Evolutionary conservation across 2,797 vertebrate species (phyloP).

Genomic region (Spheniscus humboldti): DNA sequence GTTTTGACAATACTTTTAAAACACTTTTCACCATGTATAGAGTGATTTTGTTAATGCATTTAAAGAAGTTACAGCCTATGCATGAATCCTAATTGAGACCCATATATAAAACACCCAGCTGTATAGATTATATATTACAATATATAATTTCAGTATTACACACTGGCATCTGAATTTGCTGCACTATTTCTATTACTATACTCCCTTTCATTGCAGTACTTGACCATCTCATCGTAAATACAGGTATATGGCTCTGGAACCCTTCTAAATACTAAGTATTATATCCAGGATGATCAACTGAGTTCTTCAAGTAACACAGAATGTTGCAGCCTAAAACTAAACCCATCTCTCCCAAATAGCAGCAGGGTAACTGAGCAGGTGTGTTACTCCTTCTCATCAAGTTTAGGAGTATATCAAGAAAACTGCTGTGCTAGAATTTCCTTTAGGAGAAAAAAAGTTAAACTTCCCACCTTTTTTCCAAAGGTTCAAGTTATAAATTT

Average conservation of each 20-base stretch:
- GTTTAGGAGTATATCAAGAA: background rate
- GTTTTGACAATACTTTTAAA: background rate
- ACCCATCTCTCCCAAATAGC: background rate
- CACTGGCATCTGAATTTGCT: background rate
- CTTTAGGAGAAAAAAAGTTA: background rate
- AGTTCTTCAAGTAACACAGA: background rate
- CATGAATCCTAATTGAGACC: background rate
- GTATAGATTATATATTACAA: background rate
- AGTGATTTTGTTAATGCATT: background rate
- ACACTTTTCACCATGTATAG: background rate
- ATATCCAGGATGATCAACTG: background rate
- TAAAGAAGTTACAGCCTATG: background rate
- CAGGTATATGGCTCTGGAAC: background rate
- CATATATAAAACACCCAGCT: background rate
- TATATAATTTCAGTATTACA: background rate
- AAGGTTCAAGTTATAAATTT: background rate
- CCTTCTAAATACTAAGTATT: background rate
- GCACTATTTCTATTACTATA: background rate
- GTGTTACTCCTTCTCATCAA: background rate
- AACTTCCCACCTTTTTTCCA: background rate
- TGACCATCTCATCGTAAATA: background rate
- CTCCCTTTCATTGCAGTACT: background rate
- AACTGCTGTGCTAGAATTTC: background rate
- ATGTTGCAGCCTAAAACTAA: background rate
- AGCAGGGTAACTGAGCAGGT: background rate